Base-by-base conservation (phyloP, 2,888 invertebrate species). In the Oligia fasciuncula region DNA sequence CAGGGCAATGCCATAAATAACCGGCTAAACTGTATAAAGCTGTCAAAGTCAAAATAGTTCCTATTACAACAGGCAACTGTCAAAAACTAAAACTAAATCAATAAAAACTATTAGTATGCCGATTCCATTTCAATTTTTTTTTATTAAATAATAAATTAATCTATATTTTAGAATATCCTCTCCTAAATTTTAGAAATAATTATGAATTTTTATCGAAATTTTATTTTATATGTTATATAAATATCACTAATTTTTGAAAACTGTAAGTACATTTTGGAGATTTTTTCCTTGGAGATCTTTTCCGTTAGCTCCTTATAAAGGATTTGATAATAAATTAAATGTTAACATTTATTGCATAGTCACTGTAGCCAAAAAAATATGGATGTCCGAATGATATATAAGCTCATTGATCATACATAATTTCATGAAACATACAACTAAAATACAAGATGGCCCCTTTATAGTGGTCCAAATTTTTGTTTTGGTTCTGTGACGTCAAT, bases 121-220 rank as follows among this genome's bases (percentile, higher is more conserved):
- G 76, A 87, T 85, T 84, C 68, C 43, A 51, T 66, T 75, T n/a
- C 17, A 5, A 19, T 11, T 35, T 35, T 4, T 4, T 77, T 70
- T 77, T 77, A 40, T 35, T 82, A 60, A 83, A 82, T 70, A 82
- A 90, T 90, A 90, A 90, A 83, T 90, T 86, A 89, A 83, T 83
- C 79, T 88, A 85, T 85, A 85, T 66, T 91, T 91, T 90, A 90
- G 89, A 91, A 91, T 91, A 85, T 90, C 73, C 77, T 83, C 76
- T 73, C 85, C 85, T 90, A 90, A 83, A 77, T 54, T 73, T 78
- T 86, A 85, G 70, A 87, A 85, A 86, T 84, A 77, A 84, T 81
- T 79, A 46, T 77, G 73, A 70, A 79, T 84, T 83, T 85, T 66
- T 23, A 81, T 76, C 69, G 77, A 85, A 83, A 65, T 76, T 78